phyloP scores from a whole-genome alignment of 2,113 vertebrate species.

The Periophthalmodon schlosseri region DNA sequence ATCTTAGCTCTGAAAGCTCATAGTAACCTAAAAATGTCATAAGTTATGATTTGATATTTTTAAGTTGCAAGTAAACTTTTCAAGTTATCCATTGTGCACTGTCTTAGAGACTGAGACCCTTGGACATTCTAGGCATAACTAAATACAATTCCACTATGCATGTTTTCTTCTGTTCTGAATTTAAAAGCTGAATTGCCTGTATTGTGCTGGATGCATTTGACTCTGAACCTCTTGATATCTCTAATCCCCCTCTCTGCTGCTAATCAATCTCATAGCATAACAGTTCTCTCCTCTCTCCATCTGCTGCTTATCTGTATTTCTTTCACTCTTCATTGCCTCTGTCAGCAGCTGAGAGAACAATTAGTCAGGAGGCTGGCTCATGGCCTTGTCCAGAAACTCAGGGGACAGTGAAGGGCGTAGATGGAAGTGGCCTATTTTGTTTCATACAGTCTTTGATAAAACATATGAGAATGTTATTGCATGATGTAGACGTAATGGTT shows the following conservation, averaged over 20 bases:
- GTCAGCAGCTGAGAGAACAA: conserved; percentile 18
- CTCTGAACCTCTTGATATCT: conserved; percentile 29
- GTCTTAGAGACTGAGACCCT: not conserved
- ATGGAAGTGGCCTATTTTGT: conserved; percentile 3
- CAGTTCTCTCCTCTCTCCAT: conserved; percentile 21
- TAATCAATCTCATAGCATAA: conserved; percentile 10
- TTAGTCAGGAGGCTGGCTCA: conserved; percentile 41
- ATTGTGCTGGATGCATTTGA: not conserved
- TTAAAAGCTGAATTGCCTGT: not conserved
- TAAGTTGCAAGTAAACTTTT: not conserved
- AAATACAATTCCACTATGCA: not conserved
- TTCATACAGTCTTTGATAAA: not conserved
- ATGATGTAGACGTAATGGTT: not conserved
- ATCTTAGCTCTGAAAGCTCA: not conserved
- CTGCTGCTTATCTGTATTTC: conserved; percentile 43
- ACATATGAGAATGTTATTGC: not conserved
- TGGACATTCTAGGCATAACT: not conserved
- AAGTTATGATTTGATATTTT: not conserved
- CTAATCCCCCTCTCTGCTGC: conserved; percentile 23
- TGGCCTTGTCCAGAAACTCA: conserved; percentile 17
- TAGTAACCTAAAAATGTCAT: not conserved
- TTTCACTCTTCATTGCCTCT: conserved; percentile 20
- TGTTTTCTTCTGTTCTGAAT: not conserved
- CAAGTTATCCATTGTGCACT: not conserved
- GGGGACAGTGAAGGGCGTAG: conserved; percentile 36